A percentile compares a stretch with the other conserved stretches of the same genome.
Conservation (phyloP, 2,797 vertebrate genomes). For the Micrastur ruficollis region DNA sequence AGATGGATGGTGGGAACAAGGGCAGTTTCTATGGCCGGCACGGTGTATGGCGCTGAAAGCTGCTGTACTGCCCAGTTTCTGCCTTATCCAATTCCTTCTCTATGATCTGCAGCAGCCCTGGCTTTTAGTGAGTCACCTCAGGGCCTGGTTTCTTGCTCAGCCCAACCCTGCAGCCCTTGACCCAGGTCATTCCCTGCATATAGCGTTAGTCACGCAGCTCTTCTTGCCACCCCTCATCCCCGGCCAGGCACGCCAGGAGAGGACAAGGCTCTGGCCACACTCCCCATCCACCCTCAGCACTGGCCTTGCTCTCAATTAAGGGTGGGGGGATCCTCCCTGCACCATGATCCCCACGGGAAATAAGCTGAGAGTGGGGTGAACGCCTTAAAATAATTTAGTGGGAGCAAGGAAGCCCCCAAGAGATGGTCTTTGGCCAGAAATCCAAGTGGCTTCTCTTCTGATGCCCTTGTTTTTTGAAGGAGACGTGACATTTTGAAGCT, state of each 20-base stretch:
- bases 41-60: rapidly evolving
- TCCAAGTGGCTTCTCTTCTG: rapidly evolving
- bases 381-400: neutral
- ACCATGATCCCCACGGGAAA: rapidly evolving
- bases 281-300: neutral
- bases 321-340: neutral
- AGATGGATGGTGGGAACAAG: rapidly evolving
- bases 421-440: neutral
- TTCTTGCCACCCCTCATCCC: rapidly evolving
- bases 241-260: rapidly evolving
- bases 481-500: neutral
- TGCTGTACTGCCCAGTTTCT: rapidly evolving
- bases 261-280: rapidly evolving
- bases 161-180: neutral
- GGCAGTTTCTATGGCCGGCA: neutral
- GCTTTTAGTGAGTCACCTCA: neutral
- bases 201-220: neutral
- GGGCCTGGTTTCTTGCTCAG: neutral
- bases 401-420: neutral
- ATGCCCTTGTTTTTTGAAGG: neutral
- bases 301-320: neutral
- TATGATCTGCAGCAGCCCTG: rapidly evolving
- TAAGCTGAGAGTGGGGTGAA: neutral
- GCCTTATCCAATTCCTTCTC: neutral
- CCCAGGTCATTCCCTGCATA: rapidly evolving